Percentiles rank a stretch among this genome's conserved stretches.
These are phyloP conservation scores for Catagonus wagneri DNA, from an alignment of 2,113 vertebrate species.

Conservation along the genomic window DNA sequence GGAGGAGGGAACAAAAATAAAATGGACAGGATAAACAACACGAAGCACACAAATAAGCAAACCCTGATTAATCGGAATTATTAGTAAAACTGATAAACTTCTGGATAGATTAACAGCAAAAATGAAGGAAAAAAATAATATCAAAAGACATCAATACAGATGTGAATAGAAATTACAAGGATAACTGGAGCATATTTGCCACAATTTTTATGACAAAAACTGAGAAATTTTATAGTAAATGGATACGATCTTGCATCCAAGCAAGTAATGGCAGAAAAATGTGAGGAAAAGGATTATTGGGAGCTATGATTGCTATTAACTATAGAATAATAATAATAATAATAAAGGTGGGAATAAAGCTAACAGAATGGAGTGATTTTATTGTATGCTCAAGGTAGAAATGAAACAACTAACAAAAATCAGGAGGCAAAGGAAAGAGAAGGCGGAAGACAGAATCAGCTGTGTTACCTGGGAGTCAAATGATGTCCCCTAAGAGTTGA, in stretches of 20 bases:
- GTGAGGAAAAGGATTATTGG: background rate
- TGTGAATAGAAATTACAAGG: background rate
- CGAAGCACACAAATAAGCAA: background rate
- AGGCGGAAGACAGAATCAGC: background rate
- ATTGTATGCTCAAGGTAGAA: background rate
- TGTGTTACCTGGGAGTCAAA: background rate
- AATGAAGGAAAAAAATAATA: conserved; percentile 7
- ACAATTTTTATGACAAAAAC: background rate
- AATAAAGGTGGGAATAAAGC: background rate
- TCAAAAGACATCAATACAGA: background rate
- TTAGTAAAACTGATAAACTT: background rate
- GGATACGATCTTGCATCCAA: background rate
- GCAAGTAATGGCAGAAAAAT: background rate
- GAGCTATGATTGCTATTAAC: background rate
- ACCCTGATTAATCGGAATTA: background rate
- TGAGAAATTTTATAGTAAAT: background rate
- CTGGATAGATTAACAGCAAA: background rate
- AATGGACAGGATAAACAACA: background rate
- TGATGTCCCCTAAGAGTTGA: background rate
- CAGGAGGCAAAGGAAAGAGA: background rate
- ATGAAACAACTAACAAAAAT: background rate
- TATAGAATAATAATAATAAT: background rate
- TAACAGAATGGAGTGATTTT: background rate
- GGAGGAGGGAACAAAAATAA: background rate
- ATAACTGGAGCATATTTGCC: background rate